Percentiles rank a stretch among this genome's conserved stretches.
phyloP scores from a whole-genome alignment of 2,797 vertebrate species.

The Lagocephalus sceleratus region DNA sequence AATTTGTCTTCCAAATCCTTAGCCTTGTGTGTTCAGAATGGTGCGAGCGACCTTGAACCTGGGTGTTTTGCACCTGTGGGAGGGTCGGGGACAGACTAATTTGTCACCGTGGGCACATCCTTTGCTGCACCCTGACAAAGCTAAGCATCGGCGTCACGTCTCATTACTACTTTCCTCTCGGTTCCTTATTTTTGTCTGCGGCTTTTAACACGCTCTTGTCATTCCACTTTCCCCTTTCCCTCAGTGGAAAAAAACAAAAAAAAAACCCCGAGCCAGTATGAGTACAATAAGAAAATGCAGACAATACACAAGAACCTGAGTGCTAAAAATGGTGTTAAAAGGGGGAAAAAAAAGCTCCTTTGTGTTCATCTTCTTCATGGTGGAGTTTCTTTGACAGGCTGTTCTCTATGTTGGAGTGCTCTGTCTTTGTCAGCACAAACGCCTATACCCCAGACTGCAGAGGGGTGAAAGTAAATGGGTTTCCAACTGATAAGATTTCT shows the following conservation, averaged over 20 bases:
- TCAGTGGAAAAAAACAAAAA: not conserved
- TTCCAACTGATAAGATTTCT: slow-evolving; percentile 48
- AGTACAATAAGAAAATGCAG: slow-evolving; percentile 20
- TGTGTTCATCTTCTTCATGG: slow-evolving; percentile 46
- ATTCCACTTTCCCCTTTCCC: slow-evolving; percentile 7
- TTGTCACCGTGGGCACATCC: slow-evolving; percentile 26
- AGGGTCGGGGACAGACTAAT: slow-evolving; percentile 47
- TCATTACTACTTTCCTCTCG: slow-evolving; percentile 38
- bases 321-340: slow-evolving; percentile 1
- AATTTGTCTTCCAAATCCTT: not conserved
- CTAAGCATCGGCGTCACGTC: slow-evolving; percentile 15
- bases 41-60: slow-evolving; percentile 33
- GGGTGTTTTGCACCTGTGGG: slow-evolving; percentile 13
- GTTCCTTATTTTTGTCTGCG: slow-evolving; percentile 15
- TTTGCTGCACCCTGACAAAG: slow-evolving; percentile 31
- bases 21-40: slow-evolving; percentile 20
- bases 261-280: slow-evolving; percentile 2
- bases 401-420: slow-evolving; percentile 47
- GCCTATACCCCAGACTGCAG: slow-evolving; percentile 34
- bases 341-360: not conserved
- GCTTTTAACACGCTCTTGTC: slow-evolving; percentile 24
- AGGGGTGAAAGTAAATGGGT: slow-evolving; percentile 57
- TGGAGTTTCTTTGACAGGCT: slow-evolving; percentile 51
- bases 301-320: slow-evolving; percentile 11
- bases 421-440: slow-evolving; percentile 53